Conservation (phyloP, 2,113 vertebrate genomes). For the Nesogale talazaci region DNA sequence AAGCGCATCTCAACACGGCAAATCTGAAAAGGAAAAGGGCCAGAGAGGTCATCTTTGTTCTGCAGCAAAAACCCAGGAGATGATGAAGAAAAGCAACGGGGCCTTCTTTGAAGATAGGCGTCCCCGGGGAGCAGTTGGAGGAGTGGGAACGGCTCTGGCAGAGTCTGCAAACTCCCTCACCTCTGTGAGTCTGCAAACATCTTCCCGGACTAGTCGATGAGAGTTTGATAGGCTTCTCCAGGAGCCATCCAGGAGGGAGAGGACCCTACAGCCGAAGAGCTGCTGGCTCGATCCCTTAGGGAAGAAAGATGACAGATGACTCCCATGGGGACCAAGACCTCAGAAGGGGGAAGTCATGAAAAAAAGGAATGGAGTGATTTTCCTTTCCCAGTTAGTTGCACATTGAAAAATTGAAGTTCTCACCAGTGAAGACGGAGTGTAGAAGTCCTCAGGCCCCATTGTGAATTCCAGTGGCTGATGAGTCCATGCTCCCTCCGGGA, state of each 20-base stretch:
- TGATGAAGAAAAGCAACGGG: constrained; percentile 31
- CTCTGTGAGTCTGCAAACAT: neutral
- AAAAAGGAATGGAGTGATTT: neutral
- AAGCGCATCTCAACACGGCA: constrained; percentile 46
- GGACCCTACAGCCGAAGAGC: neutral
- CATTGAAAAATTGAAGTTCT: constrained; percentile 3
- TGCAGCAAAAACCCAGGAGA: constrained; percentile 49
- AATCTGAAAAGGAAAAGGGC: constrained; percentile 57
- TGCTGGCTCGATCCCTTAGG: neutral
- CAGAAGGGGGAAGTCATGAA: neutral
- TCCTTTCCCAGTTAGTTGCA: neutral
- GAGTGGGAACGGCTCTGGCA: neutral
- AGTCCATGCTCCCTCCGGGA: neutral
- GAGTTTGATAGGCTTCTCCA: neutral
- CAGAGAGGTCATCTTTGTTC: constrained; percentile 55
- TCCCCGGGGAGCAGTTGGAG: constrained; percentile 59
- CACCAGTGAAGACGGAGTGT: neutral
- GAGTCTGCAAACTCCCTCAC: neutral
- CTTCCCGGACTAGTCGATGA: neutral
- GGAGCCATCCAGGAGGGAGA: neutral
- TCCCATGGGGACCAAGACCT: neutral
- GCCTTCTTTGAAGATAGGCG: constrained; percentile 55
- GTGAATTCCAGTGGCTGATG: neutral
- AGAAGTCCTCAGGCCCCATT: neutral
- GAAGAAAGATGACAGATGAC: neutral